Conservation (phyloP, 1,140 invertebrate genomes). For the Drosophila baimaii region DNA sequence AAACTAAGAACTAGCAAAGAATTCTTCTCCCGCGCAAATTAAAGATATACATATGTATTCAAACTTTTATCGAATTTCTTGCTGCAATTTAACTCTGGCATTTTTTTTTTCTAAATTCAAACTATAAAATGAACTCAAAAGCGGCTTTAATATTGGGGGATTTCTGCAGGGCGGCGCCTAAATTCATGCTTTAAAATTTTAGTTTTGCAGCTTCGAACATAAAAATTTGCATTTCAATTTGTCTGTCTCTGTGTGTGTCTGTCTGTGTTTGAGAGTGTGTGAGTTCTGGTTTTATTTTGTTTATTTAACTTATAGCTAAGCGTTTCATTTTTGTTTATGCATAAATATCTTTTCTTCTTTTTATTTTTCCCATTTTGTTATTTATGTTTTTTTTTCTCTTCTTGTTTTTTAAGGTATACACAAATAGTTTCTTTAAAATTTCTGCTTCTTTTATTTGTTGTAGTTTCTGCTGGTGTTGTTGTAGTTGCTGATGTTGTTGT, state of each 20-base stretch:
- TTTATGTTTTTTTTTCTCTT: conserved; percentile 54
- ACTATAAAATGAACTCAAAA: conserved; percentile 53
- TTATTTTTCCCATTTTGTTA: conserved; percentile 48
- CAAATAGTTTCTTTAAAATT: conserved; percentile 74
- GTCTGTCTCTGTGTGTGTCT: conserved; percentile 33
- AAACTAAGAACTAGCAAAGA: conserved; percentile 75
- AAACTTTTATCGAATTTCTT: conserved; percentile 20
- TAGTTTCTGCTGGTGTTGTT: conserved; percentile 39
- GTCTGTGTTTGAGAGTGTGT: conserved; percentile 34
- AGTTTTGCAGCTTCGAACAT: conserved; percentile 57
- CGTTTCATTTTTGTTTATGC: conserved; percentile 79
- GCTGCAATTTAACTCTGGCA: conserved; percentile 11
- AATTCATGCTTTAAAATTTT: conserved; percentile 68
- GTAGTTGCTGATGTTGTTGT: conserved; percentile 34
- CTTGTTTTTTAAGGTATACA: conserved; percentile 65
- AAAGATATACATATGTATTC: conserved; percentile 17
- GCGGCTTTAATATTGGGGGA: conserved; percentile 36
- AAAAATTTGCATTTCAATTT: conserved; percentile 62
- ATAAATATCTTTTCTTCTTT: conserved; percentile 72
- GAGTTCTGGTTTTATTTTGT: conserved; percentile 55
- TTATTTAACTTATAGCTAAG: conserved; percentile 80
- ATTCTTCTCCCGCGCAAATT: conserved; percentile 48
- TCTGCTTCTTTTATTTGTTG: conserved; percentile 41
- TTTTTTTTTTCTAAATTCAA: conserved; percentile 61
- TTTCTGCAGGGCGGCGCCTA: conserved; percentile 58